These are phyloP conservation scores for Sisyra nigra DNA, from an alignment of 2,888 invertebrate species.

Conservation along the genomic window DNA sequence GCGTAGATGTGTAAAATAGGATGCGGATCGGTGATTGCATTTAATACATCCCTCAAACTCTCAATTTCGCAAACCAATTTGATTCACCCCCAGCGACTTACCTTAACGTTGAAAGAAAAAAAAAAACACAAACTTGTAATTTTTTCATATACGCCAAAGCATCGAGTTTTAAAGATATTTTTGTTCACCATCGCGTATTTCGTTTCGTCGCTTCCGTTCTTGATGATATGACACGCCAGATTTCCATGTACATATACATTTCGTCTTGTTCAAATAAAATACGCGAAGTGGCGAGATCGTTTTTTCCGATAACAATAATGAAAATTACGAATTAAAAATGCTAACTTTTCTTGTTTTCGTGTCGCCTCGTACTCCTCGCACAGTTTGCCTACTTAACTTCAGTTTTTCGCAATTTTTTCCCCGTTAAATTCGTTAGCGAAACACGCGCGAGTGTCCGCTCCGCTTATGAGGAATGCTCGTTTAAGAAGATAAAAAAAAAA, in stretches of 20 bases:
- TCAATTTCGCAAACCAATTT: background rate
- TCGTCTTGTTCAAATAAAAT: too few species aligned
- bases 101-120: background rate
- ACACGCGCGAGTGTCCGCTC: background rate
- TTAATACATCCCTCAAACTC: constrained; percentile 5
- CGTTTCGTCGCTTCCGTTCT: too few species aligned
- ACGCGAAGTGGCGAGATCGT: too few species aligned
- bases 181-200: too few species aligned
- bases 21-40: constrained; percentile 24
- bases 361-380: too few species aligned
- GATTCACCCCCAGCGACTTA: background rate
- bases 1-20: constrained; percentile 32
- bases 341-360: constrained; percentile 4
- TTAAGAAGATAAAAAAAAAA: constrained; percentile 8
- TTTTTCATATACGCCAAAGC: background rate
- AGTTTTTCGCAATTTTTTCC: too few species aligned
- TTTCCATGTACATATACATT: too few species aligned
- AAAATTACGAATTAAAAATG: constrained; percentile 8
- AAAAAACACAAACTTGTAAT: background rate
- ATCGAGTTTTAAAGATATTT: too few species aligned
- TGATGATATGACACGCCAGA: too few species aligned
- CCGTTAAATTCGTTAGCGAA: background rate
- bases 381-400: too few species aligned
- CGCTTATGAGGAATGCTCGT: constrained; percentile 1
- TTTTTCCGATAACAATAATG: constrained; percentile 1